phyloP scores from a whole-genome alignment of 2,888 invertebrate genomes.

The Phania funesta region DNA sequence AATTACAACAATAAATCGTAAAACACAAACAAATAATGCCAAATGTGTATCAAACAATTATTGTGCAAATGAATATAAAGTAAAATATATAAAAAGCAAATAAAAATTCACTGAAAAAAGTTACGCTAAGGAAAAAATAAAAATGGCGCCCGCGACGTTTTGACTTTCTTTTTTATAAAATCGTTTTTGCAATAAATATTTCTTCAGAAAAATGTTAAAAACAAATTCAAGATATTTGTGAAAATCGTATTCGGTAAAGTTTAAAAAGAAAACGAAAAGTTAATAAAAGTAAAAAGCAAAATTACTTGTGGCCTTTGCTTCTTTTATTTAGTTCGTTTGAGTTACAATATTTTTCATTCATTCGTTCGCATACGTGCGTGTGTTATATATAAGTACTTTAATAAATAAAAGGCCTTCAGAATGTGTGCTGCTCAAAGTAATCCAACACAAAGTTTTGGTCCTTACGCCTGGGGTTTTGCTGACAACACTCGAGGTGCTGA shows the following conservation, averaged over 20 bases:
- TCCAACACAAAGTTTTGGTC: slow-evolving; percentile 79
- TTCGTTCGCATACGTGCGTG: slow-evolving; percentile 57
- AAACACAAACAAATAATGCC: slow-evolving; percentile 63
- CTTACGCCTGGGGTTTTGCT: slow-evolving; percentile 80
- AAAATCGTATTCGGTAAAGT: slow-evolving; percentile 19
- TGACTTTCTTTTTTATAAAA: slow-evolving; percentile 75
- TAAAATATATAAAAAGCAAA: slow-evolving; percentile 57
- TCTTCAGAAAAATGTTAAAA: slow-evolving; percentile 29
- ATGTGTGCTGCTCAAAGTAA: slow-evolving; percentile 81
- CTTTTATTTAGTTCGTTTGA: slow-evolving; percentile 60
- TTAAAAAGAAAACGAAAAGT: slow-evolving; percentile 52
- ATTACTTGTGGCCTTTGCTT: slow-evolving; percentile 72
- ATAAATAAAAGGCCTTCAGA: slow-evolving; percentile 58
- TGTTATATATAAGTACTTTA: slow-evolving; percentile 52
- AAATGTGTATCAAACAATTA: slow-evolving; percentile 56
- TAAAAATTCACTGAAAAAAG: slow-evolving; percentile 61
- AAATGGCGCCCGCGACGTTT: slow-evolving; percentile 79
- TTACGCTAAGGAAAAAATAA: slow-evolving; percentile 69
- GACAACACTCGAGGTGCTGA: slow-evolving; percentile 80
- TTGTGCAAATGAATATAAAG: slow-evolving; percentile 56
- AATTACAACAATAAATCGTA: slow-evolving; percentile 66
- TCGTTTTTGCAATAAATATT: slow-evolving; percentile 45
- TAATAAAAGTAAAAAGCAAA: slow-evolving; percentile 70
- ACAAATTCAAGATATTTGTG: slow-evolving; percentile 23
- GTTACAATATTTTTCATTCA: slow-evolving; percentile 54